Percentiles rank a stretch among this genome's conserved stretches.
Evolutionary conservation across 2,888 invertebrate genomes (phyloP).

Genomic region (Meta bourneti): DNA sequence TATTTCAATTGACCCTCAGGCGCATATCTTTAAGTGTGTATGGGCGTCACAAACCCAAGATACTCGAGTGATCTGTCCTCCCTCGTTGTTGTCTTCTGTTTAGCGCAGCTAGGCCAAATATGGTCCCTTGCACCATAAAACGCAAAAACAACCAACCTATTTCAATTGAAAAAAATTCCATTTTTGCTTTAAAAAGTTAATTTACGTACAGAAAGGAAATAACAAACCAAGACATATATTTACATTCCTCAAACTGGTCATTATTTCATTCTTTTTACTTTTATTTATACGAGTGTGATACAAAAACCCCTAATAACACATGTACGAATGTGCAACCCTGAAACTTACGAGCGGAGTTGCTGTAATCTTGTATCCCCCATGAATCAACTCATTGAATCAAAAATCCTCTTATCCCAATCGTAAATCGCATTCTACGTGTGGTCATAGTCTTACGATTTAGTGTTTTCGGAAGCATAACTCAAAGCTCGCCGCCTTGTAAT

Average conservation of each 20-base stretch:
- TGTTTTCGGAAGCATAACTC: conserved; percentile 50
- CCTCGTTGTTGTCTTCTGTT: no score
- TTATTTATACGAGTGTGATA: neutral
- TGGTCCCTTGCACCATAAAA: no score
- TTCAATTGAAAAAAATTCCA: no score
- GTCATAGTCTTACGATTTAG: neutral
- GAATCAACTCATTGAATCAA: conserved; percentile 9
- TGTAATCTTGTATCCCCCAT: conserved; percentile 1
- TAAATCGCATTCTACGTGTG: neutral
- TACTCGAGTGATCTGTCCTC: no score
- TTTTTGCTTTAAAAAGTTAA: no score
- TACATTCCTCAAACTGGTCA: neutral
- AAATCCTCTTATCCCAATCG: neutral
- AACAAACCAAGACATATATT: neutral
- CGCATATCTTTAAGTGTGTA: no score
- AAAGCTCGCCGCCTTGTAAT: conserved; percentile 16
- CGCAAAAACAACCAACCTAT: no score
- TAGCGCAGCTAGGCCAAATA: no score
- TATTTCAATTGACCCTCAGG: no score
- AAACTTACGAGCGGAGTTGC: neutral
- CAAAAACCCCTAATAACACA: neutral
- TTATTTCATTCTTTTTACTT: neutral
- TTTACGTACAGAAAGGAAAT: neutral
- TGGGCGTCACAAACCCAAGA: no score
- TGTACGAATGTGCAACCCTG: neutral